A percentile compares a stretch with the other conserved stretches of the same genome.
Conservation (phyloP, 2,113 vertebrate genomes). For the Epinephelus moara region DNA sequence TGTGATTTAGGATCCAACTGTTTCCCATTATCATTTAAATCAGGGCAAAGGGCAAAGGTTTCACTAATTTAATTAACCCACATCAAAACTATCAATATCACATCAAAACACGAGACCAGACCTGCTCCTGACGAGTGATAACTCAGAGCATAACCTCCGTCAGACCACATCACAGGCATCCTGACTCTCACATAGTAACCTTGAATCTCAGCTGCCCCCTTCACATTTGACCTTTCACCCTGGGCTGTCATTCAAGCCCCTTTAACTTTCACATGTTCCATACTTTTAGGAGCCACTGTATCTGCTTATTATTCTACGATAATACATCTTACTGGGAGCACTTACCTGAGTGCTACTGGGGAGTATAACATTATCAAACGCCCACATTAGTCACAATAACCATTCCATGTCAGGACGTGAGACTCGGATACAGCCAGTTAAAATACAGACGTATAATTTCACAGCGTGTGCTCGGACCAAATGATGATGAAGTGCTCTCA, state of each 20-base stretch:
- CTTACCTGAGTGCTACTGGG: constrained; percentile 10
- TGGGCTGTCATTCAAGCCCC: constrained; percentile 4
- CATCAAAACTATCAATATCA: constrained; percentile 6
- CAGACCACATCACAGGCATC: constrained; percentile 19
- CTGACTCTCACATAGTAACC: constrained; percentile 8
- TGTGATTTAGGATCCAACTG: constrained; percentile 6
- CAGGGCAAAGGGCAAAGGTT: constrained; percentile 19
- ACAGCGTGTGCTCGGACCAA: constrained; percentile 38
- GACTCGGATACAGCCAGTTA: constrained; percentile 41
- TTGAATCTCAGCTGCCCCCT: constrained; percentile 30
- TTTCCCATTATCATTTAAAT: constrained; percentile 36
- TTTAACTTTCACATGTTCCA: constrained; percentile 29
- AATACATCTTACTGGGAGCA: neutral
- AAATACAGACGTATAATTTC: constrained; percentile 59
- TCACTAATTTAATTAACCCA: constrained; percentile 32
- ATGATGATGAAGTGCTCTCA: constrained; percentile 62
- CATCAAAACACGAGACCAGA: constrained; percentile 21
- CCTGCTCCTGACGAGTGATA: constrained; percentile 9
- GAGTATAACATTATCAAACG: constrained; percentile 24
- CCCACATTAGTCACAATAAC: constrained; percentile 53
- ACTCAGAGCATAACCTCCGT: constrained; percentile 18
- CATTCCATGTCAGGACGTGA: constrained; percentile 47
- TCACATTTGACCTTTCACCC: constrained; percentile 42
- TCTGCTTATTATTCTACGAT: constrained; percentile 27
- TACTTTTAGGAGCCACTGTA: constrained; percentile 8